phyloP scores from a whole-genome alignment of 2,113 vertebrate genomes.

The Sinosuthora webbiana region DNA sequence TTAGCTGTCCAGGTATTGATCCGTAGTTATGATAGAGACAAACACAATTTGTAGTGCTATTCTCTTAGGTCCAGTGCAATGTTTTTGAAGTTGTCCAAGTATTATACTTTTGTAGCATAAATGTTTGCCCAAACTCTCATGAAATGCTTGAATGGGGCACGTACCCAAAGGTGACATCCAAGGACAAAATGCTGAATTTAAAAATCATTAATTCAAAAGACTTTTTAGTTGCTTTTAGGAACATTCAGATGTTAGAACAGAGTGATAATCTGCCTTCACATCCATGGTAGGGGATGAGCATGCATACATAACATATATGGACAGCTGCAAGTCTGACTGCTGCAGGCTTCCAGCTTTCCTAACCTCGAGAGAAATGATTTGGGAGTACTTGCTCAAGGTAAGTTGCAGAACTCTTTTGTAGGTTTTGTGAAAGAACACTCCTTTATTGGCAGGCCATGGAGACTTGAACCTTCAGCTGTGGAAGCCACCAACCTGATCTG shows the following conservation, averaged over 20 bases:
- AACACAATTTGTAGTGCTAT: neutral
- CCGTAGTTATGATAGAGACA: neutral
- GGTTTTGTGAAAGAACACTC: neutral
- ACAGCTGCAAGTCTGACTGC: neutral
- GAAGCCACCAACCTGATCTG: neutral
- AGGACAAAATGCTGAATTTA: neutral
- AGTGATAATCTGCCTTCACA: neutral
- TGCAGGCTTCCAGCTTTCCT: neutral
- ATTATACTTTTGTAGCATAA: neutral
- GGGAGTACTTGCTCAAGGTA: neutral
- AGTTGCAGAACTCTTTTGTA: fast-evolving
- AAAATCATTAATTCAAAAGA: neutral
- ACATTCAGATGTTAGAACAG: neutral
- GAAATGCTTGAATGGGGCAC: neutral
- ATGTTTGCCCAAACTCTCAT: neutral
- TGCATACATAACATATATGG: no score
- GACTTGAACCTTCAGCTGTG: neutral
- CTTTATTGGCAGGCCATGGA: neutral
- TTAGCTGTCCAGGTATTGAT: neutral
- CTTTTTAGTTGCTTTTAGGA: neutral
- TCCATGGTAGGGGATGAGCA: neutral
- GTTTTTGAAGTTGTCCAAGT: neutral
- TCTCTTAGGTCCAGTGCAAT: neutral
- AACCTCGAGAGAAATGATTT: neutral
- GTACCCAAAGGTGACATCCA: neutral